phyloP scores from a whole-genome alignment of 2,888 invertebrate genomes.

The Eupithecia tripunctaria region DNA sequence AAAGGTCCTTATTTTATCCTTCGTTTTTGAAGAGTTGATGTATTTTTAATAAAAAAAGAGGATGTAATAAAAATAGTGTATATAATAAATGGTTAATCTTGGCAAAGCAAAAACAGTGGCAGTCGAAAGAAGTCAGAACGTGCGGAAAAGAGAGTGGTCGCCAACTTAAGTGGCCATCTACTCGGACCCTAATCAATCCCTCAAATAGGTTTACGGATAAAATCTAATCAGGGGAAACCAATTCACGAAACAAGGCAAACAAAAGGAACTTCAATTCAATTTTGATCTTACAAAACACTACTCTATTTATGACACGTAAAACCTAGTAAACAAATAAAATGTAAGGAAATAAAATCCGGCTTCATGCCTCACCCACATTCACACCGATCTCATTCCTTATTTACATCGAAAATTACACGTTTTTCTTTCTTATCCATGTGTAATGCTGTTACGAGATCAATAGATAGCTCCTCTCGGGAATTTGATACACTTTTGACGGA shows the following conservation, averaged over 20 bases:
- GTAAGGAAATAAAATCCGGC: constrained; percentile 33
- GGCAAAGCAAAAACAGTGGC: neutral
- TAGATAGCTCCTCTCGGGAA: constrained; percentile 29
- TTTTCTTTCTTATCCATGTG: constrained; percentile 37
- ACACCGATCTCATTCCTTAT: constrained; percentile 38
- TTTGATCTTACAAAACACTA: constrained; percentile 20
- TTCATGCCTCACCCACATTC: constrained; percentile 28
- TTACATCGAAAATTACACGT: constrained; percentile 32
- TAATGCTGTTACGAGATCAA: constrained; percentile 38
- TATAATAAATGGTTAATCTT: neutral
- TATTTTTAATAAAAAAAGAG: neutral
- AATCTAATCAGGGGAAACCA: constrained; percentile 12
- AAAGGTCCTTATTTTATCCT: neutral
- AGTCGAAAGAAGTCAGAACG: neutral
- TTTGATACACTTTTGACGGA: constrained; percentile 28
- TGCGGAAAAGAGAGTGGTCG: neutral
- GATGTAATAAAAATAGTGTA: neutral
- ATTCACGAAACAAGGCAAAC: constrained; percentile 15
- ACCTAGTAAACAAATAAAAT: constrained; percentile 34
- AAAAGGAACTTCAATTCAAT: constrained; percentile 26
- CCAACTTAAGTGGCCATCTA: neutral
- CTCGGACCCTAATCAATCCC: constrained; percentile 7
- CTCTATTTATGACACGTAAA: constrained; percentile 34
- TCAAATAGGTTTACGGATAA: neutral
- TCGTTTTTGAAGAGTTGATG: neutral